A percentile compares a stretch with the other conserved stretches of the same genome.
phyloP scores from a whole-genome alignment of 2,113 vertebrate genomes.

The Myiagra hebetior region DNA sequence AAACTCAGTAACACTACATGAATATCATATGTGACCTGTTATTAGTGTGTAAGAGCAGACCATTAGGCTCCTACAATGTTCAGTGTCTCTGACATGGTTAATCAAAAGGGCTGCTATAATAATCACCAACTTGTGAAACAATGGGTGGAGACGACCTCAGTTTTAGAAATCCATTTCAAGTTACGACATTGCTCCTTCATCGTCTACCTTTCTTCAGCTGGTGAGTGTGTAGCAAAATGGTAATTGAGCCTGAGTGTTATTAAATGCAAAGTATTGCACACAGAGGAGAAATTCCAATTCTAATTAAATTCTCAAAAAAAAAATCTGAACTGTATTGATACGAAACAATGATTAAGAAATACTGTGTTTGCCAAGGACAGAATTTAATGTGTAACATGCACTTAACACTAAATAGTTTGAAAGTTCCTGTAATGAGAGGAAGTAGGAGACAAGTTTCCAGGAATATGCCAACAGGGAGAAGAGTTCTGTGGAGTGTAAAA shows the following conservation, averaged over 20 bases:
- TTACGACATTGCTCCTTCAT: not conserved
- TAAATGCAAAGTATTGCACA: not conserved
- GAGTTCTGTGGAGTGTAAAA: not conserved
- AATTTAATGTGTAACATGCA: not conserved
- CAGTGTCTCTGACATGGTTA: not conserved
- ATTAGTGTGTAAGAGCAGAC: not conserved
- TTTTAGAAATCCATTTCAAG: not conserved
- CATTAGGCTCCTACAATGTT: not conserved
- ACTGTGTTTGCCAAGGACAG: not conserved
- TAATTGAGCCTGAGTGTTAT: not conserved
- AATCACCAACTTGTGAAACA: conserved; percentile 15
- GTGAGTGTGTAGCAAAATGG: not conserved
- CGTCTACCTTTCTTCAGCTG: not conserved
- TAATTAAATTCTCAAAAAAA: not conserved
- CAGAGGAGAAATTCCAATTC: not conserved
- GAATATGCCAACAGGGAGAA: not conserved
- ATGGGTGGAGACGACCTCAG: not conserved
- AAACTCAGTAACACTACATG: not conserved
- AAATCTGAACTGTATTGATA: not conserved
- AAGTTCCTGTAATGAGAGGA: not conserved
- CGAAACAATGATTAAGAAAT: not conserved
- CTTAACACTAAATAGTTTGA: not conserved
- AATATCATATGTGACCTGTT: not conserved
- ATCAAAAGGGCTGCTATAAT: not conserved
- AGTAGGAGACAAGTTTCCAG: not conserved